Percentiles rank a stretch among this genome's conserved stretches.
phyloP scores from a whole-genome alignment of 37 sponge, comb jelly and placozoan genomes.

The Halisarca cf. caerulea region DNA sequence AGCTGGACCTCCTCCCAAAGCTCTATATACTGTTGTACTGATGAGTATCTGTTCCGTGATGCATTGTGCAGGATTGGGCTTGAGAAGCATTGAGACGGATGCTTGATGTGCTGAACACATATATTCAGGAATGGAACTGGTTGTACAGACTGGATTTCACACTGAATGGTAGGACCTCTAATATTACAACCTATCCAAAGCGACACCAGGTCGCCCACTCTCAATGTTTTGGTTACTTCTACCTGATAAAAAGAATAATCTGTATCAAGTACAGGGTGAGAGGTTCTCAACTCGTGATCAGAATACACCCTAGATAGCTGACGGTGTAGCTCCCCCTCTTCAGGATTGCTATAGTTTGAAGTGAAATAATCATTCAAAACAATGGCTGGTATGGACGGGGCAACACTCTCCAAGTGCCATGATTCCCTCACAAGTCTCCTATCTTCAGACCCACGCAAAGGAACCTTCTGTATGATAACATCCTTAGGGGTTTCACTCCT shows the following conservation, averaged over 20 bases:
- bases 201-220: slow-evolving; percentile 5
- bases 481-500: not conserved
- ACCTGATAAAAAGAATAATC: not conserved
- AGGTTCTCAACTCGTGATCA: too few species aligned
- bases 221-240: not conserved
- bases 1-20: slow-evolving; percentile 65
- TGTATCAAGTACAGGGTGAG: too few species aligned
- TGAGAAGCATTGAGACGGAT: slow-evolving; percentile 72
- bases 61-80: slow-evolving; percentile 37
- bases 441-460: not conserved
- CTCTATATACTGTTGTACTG: slow-evolving; percentile 40
- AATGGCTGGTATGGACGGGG: too few species aligned
- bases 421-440: too few species aligned
- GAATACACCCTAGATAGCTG: too few species aligned
- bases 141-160: slow-evolving; percentile 54
- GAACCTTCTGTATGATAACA: not conserved
- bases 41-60: slow-evolving; percentile 31
- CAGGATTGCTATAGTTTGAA: too few species aligned
- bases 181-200: slow-evolving; percentile 46
- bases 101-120: slow-evolving; percentile 62
- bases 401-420: too few species aligned
- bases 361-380: too few species aligned
- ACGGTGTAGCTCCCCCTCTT: too few species aligned
- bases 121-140: slow-evolving; percentile 42
- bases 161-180: slow-evolving; percentile 28